Evolutionary conservation across 2,797 vertebrate species (phyloP).

Genomic region (Hapalemur alaotrensis): DNA sequence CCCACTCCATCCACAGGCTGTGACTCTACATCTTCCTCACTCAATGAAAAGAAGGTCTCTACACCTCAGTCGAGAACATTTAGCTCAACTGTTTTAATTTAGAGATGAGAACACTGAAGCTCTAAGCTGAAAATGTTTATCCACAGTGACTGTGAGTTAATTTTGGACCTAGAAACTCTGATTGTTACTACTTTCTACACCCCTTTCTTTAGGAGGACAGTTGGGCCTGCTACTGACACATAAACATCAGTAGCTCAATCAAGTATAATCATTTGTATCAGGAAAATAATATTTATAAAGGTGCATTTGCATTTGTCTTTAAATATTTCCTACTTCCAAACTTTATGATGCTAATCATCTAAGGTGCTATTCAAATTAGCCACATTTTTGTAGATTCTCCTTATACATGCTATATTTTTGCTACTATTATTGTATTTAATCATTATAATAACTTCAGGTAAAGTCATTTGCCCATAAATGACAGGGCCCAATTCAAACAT

Average conservation of each 20-base stretch:
- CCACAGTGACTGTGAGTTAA: background rate
- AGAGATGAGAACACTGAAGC: background rate
- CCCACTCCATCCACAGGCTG: background rate
- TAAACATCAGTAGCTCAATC: background rate
- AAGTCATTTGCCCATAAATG: background rate
- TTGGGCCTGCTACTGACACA: background rate
- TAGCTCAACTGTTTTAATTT: background rate
- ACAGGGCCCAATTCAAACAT: background rate
- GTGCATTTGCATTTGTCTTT: background rate
- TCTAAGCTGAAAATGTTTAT: background rate
- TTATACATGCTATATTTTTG: background rate
- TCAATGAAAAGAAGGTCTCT: background rate
- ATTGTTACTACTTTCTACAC: background rate
- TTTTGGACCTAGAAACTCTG: background rate
- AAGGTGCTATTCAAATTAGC: background rate
- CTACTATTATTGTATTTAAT: background rate
- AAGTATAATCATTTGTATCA: background rate
- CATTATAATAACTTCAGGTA: background rate
- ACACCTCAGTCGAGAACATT: background rate
- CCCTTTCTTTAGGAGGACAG: background rate
- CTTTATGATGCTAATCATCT: background rate
- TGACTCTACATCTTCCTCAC: background rate
- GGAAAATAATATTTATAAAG: background rate
- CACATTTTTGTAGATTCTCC: background rate
- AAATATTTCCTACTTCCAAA: background rate